These are phyloP conservation scores for Sisyra nigra DNA, from an alignment of 2,888 invertebrate species.

Conservation along the genomic window DNA sequence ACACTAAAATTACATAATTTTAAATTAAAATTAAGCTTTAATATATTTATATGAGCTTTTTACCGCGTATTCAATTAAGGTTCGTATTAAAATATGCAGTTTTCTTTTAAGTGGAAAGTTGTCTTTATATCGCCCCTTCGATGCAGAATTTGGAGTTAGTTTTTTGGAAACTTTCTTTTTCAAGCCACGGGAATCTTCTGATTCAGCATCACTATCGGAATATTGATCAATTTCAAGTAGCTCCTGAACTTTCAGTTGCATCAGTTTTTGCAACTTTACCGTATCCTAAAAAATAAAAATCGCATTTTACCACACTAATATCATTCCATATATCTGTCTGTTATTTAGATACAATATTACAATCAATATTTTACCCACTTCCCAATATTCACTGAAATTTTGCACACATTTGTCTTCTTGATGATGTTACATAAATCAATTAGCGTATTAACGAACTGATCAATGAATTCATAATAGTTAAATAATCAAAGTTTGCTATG, in stretches of 20 bases:
- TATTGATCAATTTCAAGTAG: slow-evolving; percentile 45
- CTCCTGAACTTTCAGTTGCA: slow-evolving; percentile 56
- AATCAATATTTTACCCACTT: no score
- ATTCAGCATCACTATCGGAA: slow-evolving; percentile 32
- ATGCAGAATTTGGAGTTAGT: slow-evolving; percentile 13
- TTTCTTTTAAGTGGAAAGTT: slow-evolving; percentile 55
- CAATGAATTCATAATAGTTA: no score
- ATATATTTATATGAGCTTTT: slow-evolving; percentile 10
- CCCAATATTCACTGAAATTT: no score
- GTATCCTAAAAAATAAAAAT: slow-evolving; percentile 38
- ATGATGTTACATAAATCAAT: no score
- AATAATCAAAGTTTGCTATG: no score
- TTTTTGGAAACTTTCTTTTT: slow-evolving; percentile 20
- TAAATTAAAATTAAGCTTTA: slow-evolving; percentile 1
- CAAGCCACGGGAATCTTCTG: slow-evolving; percentile 19
- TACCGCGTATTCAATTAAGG: slow-evolving; percentile 49
- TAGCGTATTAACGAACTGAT: no score
- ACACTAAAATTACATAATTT: slow-evolving; percentile 29
- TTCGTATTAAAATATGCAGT: slow-evolving; percentile 64
- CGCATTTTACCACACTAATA: neutral
- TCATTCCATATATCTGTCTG: no score
- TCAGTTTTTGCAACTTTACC: slow-evolving; percentile 50
- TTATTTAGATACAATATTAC: no score
- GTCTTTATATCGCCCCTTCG: slow-evolving; percentile 18
- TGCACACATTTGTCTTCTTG: no score